These are phyloP conservation scores for Thaumatotibia leucotreta DNA, from an alignment of 1,140 invertebrate genomes.

Conservation along the genomic window DNA sequence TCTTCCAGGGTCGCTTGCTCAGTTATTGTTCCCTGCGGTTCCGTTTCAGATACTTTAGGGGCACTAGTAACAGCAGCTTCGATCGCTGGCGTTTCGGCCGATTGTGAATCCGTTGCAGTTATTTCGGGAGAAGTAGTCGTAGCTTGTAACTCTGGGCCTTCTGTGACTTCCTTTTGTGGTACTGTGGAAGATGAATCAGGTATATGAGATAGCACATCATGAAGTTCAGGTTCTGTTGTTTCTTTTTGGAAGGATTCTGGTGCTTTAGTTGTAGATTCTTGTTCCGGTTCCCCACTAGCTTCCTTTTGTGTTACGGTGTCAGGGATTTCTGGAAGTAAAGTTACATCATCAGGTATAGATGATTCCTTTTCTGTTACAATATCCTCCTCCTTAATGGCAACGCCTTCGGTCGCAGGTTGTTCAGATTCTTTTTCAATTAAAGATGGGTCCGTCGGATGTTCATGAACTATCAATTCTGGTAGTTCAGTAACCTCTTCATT, in stretches of 20 bases:
- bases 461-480: constrained; percentile 5
- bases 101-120: constrained; percentile 1
- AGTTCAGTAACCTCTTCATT: not conserved
- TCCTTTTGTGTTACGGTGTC: not conserved
- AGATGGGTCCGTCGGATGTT: constrained; percentile 9
- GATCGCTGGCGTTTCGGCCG: not conserved
- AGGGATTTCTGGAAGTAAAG: not conserved
- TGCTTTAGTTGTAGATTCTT: not conserved
- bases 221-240: not conserved
- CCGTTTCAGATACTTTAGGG: not conserved
- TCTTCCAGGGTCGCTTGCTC: not conserved
- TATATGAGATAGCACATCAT: not conserved
- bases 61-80: not conserved
- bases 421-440: constrained; percentile 19
- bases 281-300: not conserved
- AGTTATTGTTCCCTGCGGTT: not conserved
- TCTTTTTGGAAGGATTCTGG: not conserved
- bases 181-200: not conserved
- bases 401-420: not conserved
- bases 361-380: not conserved
- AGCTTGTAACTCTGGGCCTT: not conserved
- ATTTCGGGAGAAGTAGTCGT: not conserved
- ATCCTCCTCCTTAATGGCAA: not conserved
- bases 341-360: not conserved
- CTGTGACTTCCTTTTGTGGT: not conserved